Base-by-base conservation (phyloP, 2,888 invertebrate genomes). In the Cantharis rustica region DNA sequence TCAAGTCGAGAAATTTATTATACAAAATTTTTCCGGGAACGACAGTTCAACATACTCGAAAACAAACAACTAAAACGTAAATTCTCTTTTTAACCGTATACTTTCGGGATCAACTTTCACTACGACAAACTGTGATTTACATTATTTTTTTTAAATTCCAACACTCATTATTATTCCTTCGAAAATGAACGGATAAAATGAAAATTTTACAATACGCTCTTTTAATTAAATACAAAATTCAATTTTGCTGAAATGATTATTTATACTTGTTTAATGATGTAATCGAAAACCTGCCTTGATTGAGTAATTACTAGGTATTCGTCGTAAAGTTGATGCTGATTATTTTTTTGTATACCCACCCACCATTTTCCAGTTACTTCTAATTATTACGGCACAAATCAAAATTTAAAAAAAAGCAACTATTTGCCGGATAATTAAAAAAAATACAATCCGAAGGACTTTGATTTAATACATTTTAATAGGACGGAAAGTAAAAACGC, bases 201-300 rank as follows among this genome's bases (percentile, higher is more conserved):
- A 47, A 47, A 47, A 47, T 47, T 47, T 47, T 47, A 47, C n/a
- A 47, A 47, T 47, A 47, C 47, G 47, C n/a, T 7, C 47, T 47
- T n/a, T 47, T 47, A 76, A 76, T 73, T 76, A 76, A 72, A 72
- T 61, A 26, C 70, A 66, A 76, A 72, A 73, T 73, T 68, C 68
- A 73, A 16, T 64, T 66, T 70, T 62, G 16, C 71, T 16, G 66
- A 73, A 75, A 75, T 75, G 72, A 75, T 75, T 26, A 75, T 72
- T 75, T 72, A 47, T 75, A 69, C 69, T 66, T 70, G 63, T 77
- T 71, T 77, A 77, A 77, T 77, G 77, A 77, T 77, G 77, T 77
- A 77, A 77, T 77, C 16, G 70, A 71, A 77, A 74, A 77, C 73
- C 71, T 26, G 31, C 71, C 16, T 73, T 73, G 62, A 69, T 72